Percentiles rank a stretch among this genome's conserved stretches.
Evolutionary conservation across 1,140 invertebrate genomes (phyloP).

Genomic region (Chrysopa pallens): DNA sequence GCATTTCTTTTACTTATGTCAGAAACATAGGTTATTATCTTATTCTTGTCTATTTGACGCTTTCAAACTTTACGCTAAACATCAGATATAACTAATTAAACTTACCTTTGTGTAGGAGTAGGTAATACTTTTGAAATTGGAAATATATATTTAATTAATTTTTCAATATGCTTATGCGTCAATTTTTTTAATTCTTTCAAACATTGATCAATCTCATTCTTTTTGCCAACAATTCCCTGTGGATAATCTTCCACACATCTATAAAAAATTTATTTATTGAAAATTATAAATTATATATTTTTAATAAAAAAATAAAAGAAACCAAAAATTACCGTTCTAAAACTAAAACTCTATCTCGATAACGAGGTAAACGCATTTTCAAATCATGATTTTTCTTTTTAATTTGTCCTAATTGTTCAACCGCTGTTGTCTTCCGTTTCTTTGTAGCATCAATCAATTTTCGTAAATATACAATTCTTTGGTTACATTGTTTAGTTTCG

Average conservation of each 20-base stretch:
- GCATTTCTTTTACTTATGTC: too few relatives aligned
- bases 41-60: too few relatives aligned
- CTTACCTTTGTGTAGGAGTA: conserved; percentile 23
- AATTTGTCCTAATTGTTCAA: conserved; percentile 27
- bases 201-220: conserved; percentile 30
- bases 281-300: not conserved
- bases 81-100: too few relatives aligned
- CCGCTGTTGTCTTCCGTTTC: conserved; percentile 34
- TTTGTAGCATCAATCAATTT: conserved; percentile 41
- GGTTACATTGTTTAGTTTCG: conserved; percentile 42
- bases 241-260: conserved; percentile 30
- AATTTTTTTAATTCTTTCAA: conserved; percentile 38
- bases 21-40: too few relatives aligned
- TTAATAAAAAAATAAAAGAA: not conserved
- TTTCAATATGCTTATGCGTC: conserved; percentile 38
- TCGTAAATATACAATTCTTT: conserved; percentile 39
- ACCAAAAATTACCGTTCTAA: conserved; percentile 22
- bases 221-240: conserved; percentile 30
- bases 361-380: conserved; percentile 34
- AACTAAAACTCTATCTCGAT: conserved; percentile 40
- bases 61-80: too few relatives aligned
- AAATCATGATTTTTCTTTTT: conserved; percentile 36
- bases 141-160: conserved; percentile 60
- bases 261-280: not conserved
- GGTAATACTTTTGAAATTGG: conserved; percentile 42